A percentile compares a stretch with the other conserved stretches of the same genome.
Evolutionary conservation across 2,797 vertebrate genomes (phyloP).

Genomic region (Megaceryle alcyon): DNA sequence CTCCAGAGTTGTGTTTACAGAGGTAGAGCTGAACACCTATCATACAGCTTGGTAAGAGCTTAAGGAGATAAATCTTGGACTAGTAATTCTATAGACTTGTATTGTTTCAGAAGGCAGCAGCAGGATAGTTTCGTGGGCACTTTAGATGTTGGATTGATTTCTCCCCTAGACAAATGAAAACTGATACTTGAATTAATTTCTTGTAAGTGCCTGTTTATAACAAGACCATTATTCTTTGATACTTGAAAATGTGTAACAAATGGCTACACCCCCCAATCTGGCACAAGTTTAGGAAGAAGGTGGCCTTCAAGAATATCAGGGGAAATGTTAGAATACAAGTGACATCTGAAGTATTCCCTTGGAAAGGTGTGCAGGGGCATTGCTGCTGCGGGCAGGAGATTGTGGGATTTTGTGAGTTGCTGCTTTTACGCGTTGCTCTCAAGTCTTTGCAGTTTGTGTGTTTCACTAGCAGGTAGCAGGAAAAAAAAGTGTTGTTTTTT

Average conservation of each 20-base stretch:
- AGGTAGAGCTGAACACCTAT: neutral
- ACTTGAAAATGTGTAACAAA: neutral
- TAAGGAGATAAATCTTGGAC: neutral
- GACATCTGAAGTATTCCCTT: accelerated
- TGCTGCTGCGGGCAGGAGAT: neutral
- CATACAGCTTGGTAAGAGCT: neutral
- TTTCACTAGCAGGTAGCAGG: neutral
- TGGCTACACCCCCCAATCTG: neutral
- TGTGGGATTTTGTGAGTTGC: neutral
- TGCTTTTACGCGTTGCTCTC: neutral
- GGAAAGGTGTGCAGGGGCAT: neutral
- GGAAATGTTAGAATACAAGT: neutral
- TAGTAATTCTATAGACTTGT: accelerated
- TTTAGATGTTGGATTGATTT: neutral
- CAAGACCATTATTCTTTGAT: neutral
- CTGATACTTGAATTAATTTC: neutral
- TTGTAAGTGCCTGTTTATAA: neutral
- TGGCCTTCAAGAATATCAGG: neutral
- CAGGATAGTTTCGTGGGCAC: accelerated
- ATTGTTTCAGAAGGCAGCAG: neutral
- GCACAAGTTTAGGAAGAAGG: neutral
- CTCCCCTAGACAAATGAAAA: neutral
- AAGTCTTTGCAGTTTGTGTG: neutral
- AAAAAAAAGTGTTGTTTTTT: neutral
- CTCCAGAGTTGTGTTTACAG: neutral